Base-by-base conservation (phyloP, 1,140 invertebrate species). In the Drosophila sp. region DNA sequence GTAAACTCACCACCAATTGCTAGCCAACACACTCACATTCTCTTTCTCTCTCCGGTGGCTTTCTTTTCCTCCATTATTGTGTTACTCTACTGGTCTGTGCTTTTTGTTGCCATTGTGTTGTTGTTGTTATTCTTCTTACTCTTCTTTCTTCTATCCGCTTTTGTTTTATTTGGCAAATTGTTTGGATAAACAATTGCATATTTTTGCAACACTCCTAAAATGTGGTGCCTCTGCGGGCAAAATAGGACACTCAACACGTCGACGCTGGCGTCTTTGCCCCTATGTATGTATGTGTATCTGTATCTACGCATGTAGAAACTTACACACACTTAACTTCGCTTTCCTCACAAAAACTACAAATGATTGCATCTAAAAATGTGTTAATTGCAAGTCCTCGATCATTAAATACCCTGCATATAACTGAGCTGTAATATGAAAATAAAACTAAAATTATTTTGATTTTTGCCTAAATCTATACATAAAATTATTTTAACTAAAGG, bases 181-280 rank as follows among this genome's bases (percentile, higher is more conserved):
- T 72, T 80, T 76, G 77, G 53, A 63, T 72, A 80, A 80, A 80
- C 77, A 77, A 81, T 81, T 81, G 73, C 69, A 73, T 67, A 76
- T 76, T 80, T 70, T 76, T 63, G 66, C 78, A 63, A 56, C 62
- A 67, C 46, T 48, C 78, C 80, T 57, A 27, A 80, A 80, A 69
- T 80, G 27, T 67, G 21, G 25, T 45, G 29, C 25, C 18, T 58
- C 59, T 54, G 50, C 45, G 54, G 41, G 54, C 61, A 54, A 41
- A 40, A 21, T 18, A 61, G 40, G 48, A n/a, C 66, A 69, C 66
- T 70, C 57, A 62, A 45, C 57, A 54, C 38, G 66, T 4, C 40
- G 40, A 4, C 48, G 38, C 25, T 41, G 51, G n/a, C 18, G 41
- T 38, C 14, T 50, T 25, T 16, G 38, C 58, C 45, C 14, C 41